A percentile compares a stretch with the other conserved stretches of the same genome.
These are phyloP conservation scores for Pachypanchax playfairii DNA, from an alignment of 2,113 vertebrate genomes.

Conservation along the genomic window DNA sequence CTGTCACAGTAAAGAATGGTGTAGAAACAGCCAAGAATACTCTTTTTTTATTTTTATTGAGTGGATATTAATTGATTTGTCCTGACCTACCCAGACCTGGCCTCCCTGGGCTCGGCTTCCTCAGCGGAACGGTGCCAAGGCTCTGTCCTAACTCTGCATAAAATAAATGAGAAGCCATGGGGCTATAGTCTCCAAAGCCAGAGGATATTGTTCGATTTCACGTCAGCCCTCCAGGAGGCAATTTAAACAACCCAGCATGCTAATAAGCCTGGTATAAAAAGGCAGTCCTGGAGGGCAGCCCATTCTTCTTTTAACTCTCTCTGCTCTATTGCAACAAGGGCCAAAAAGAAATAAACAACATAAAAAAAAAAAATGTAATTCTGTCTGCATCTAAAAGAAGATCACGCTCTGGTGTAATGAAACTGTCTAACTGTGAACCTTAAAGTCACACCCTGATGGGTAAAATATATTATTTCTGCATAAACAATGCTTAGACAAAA, in stretches of 20 bases:
- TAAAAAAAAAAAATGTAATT: constrained; percentile 33
- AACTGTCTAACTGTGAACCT: constrained; percentile 23
- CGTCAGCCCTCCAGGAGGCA: constrained; percentile 74
- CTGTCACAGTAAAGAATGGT: constrained; percentile 53
- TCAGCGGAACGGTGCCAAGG: constrained; percentile 60
- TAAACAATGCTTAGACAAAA: no score
- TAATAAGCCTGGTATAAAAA: constrained; percentile 76
- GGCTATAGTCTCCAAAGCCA: constrained; percentile 67
- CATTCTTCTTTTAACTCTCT: constrained; percentile 30
- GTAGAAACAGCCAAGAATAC: constrained; percentile 56
- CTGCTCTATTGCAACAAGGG: constrained; percentile 46
- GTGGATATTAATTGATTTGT: constrained; percentile 78
- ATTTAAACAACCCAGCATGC: constrained; percentile 78
- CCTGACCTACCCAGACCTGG: constrained; percentile 57
- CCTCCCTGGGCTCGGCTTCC: constrained; percentile 62
- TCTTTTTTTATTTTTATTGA: no score
- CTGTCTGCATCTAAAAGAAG: constrained; percentile 39
- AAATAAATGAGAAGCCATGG: constrained; percentile 81
- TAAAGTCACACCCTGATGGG: constrained; percentile 4
- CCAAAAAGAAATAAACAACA: constrained; percentile 51
- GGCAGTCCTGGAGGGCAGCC: constrained; percentile 53
- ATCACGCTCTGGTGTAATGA: constrained; percentile 42
- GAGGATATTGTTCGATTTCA: constrained; percentile 79
- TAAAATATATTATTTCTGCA: not conserved
- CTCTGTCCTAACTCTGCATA: constrained; percentile 67